Evolutionary conservation across 2,113 vertebrate genomes (phyloP), one percentile per base, ranked within the genome.

Genomic region (Meriones unguiculatus): DNA sequence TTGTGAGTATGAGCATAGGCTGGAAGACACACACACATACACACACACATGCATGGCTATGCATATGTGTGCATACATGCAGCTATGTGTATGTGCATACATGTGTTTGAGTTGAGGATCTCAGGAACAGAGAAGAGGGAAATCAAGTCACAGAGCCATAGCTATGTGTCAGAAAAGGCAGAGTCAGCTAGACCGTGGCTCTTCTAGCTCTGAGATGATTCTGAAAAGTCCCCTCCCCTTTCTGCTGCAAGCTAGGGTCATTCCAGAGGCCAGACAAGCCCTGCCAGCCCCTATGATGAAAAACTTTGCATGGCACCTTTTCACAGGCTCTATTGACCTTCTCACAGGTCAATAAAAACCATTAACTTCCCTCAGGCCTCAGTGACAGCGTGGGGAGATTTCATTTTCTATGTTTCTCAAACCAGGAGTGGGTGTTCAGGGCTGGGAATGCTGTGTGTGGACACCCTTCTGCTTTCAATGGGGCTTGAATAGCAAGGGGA

Each of bases 261-360:
- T 62, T 20, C 35, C 35, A 57, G n/a, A 65, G 69, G 35, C 30
- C 1, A 2, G 18, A 50, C 22, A 69, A 50, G n/a, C 18, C 18
- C 69, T 24, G 72, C 65, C 57, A 92, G 80, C 22, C 32, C 7
- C 14, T 10, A 76, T 50, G 81, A 86, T 73, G 54, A 70, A 86
- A 78, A 64, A 70, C 25, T 59, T 86, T 89, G 59, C 38, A 28
- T 0, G 5, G 89, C 38, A 35, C 35, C 89, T 80, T 87, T 50
- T 92, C 38, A 67, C n/a, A 91, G 94, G 76, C 70, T 92, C 86
- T 62, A 64, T 2, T 64, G 35, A 78, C 78, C 93, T 90, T 54
- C 64, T 62, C 52, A 93, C 81, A 90, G 76, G 93, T 93, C 85
- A 88, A 81, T 67, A 88, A 95, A 97, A 97, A 64, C 77, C 64